Base-by-base conservation (phyloP, 2,797 vertebrate genomes). In the Anguilla obscura region DNA sequence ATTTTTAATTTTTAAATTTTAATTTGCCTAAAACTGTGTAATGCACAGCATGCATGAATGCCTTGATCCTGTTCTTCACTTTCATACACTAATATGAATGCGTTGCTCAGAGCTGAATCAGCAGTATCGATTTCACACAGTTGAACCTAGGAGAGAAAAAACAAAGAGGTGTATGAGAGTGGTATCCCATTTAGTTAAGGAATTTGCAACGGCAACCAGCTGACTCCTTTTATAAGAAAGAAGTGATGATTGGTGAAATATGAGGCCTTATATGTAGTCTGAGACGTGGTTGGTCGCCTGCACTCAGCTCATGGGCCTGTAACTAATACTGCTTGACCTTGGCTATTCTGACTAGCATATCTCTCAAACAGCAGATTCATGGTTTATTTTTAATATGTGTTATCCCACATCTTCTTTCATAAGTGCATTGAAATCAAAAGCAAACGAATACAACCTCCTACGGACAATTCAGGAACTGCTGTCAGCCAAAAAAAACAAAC, bases 231-330 rank as follows among this genome's bases (percentile, higher is more conserved):
- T 90, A 92, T 93, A 89, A 87, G 87, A 89, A 90, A 94, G 95
- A 96, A 94, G 89, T 92, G 93, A 93, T 94, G 94, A 95, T 93
- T 91, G 91, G 80, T 92, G 94, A 94, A 96, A 96, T 93, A 60
- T 87, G 94, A 96, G 86, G 87, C 92, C 87, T 88, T 86, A 30
- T 40, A 93, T 92, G 90, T 89, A 93, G 87, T 30, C 82, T 71
- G 90, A 91, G 92, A 90, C 90, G 93, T 92, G 92, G 91, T 88
- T 90, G 86, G 89, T 86, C 88, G 48, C 60, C 86, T 40, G 69
- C 88, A 91, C 85, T 89, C 89, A 90, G 90, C 71, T 90, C 63
- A 88, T 63, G 2, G 89, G 89, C 86, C 87, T 90, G 88, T 88
- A 91, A 92, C 92, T 88, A 90, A 87, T 88, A 85, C 88, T 27